Evolutionary conservation across 2,113 vertebrate species (phyloP).

Genomic region (Dicrurus megarhynchus): DNA sequence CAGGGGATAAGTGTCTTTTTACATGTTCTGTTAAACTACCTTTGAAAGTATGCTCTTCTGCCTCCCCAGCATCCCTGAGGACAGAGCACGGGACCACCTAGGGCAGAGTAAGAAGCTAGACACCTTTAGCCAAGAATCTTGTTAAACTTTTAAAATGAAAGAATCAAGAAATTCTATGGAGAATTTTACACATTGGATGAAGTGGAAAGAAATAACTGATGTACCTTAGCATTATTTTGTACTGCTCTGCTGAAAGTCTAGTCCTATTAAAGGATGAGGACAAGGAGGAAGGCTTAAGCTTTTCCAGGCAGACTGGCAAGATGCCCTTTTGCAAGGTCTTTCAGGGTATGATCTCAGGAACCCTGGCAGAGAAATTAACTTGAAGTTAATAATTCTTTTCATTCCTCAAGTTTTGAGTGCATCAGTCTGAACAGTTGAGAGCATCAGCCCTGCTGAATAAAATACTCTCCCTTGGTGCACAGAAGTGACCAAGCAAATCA

Average conservation of each 20-base stretch:
- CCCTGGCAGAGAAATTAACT: not conserved
- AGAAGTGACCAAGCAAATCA: not conserved
- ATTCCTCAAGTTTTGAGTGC: not conserved
- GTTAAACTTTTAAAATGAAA: not conserved
- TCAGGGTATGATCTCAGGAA: constrained; percentile 1
- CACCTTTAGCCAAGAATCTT: not conserved
- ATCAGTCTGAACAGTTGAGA: not conserved
- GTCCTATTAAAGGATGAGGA: constrained; percentile 65
- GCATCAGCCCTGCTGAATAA: not conserved
- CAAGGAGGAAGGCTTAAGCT: constrained; percentile 52
- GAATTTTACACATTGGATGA: not conserved
- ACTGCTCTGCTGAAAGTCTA: constrained; percentile 44
- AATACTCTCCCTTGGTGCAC: not conserved
- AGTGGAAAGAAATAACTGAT: not conserved
- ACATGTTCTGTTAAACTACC: not conserved
- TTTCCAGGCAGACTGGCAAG: constrained; percentile 48
- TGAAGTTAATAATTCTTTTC: not conserved
- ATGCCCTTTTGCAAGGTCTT: constrained; percentile 48
- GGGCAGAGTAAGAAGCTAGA: not conserved
- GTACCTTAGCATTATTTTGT: not conserved
- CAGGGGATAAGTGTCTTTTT: not conserved
- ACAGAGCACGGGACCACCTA: not conserved
- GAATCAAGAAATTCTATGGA: not conserved
- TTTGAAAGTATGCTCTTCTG: not conserved
- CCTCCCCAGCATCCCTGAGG: not conserved